These are phyloP conservation scores for Agelas oroides DNA, from an alignment of 37 sponge, comb jelly and placozoan species.

Conservation along the genomic window DNA sequence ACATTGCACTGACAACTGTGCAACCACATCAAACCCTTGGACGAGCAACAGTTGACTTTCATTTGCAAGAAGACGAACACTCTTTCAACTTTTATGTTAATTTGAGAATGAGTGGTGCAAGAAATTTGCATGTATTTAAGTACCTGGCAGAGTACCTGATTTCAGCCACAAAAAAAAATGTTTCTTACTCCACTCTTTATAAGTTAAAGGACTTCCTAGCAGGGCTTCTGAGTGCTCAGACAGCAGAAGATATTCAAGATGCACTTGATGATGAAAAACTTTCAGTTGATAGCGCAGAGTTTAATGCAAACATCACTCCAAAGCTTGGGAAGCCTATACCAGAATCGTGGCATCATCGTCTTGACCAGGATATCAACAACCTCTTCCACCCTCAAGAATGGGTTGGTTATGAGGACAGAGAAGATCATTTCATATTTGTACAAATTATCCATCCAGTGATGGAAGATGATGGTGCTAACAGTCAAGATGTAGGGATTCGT, in stretches of 20 bases:
- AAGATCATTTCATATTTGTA: slow-evolving; percentile 46
- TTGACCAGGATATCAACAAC: slow-evolving; percentile 49
- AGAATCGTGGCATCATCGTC: slow-evolving; percentile 24
- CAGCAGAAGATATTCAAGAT: background rate
- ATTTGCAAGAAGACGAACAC: too few relatives aligned
- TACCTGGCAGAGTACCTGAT: too few relatives aligned
- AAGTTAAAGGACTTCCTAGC: background rate
- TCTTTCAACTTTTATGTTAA: too few relatives aligned
- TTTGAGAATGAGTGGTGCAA: too few relatives aligned
- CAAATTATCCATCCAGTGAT: slow-evolving; percentile 34
- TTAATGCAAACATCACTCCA: background rate
- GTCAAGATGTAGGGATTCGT: background rate
- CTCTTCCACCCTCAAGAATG: slow-evolving; percentile 59
- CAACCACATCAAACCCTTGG: background rate
- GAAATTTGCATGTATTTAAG: too few relatives aligned
- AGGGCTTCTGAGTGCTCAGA: background rate
- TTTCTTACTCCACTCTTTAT: too few relatives aligned
- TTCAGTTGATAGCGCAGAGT: background rate
- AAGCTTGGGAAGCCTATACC: slow-evolving; percentile 48
- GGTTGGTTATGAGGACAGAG: slow-evolving; percentile 65
- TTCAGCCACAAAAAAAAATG: too few relatives aligned
- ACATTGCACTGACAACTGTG: background rate
- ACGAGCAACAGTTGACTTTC: background rate
- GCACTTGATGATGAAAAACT: background rate
- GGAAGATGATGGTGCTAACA: background rate